A percentile compares a stretch with the other conserved stretches of the same genome.
Conservation (phyloP, 2,797 vertebrate genomes). For the Hippopotamyrus pictus region DNA sequence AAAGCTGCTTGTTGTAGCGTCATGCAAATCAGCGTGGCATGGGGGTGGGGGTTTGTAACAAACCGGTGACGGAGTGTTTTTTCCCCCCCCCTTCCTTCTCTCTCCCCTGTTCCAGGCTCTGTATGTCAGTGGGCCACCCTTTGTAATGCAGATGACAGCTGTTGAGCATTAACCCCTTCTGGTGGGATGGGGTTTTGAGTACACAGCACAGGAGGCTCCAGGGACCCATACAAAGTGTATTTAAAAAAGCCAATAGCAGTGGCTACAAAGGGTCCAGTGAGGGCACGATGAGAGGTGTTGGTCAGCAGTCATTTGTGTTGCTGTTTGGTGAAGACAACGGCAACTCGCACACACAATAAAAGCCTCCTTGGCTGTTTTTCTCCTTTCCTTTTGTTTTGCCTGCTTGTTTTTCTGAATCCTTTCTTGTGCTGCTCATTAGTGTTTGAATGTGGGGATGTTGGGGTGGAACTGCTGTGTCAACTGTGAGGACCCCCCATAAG, state of each 20-base stretch:
- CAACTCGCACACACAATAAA: constrained; percentile 57
- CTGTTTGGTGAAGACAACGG: constrained; percentile 42
- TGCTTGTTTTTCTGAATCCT: constrained; percentile 61
- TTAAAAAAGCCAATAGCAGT: constrained; percentile 43
- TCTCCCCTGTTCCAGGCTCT: not conserved
- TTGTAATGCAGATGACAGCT: constrained; percentile 63
- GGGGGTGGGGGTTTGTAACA: not conserved
- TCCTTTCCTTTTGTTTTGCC: constrained; percentile 54
- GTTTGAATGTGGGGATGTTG: constrained; percentile 41
- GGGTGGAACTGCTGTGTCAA: constrained; percentile 60
- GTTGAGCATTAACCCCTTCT: constrained; percentile 47
- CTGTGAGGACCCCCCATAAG: constrained; percentile 49
- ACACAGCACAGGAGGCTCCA: constrained; percentile 23
- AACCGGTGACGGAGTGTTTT: constrained; percentile 7
- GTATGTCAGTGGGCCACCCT: constrained; percentile 26
- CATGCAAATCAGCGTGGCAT: constrained; percentile 34
- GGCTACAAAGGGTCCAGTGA: constrained; percentile 51
- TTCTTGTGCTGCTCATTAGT: constrained; percentile 48
- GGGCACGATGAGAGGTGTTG: constrained; percentile 29
- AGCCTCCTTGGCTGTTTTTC: constrained; percentile 61
- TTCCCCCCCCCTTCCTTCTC: not conserved
- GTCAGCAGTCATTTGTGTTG: constrained; percentile 46
- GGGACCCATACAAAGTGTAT: constrained; percentile 27
- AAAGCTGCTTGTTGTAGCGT: constrained; percentile 23
- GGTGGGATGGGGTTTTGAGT: constrained; percentile 31